Base-by-base conservation (phyloP, 2,888 invertebrate genomes). In the Lithophane ornitopus region DNA sequence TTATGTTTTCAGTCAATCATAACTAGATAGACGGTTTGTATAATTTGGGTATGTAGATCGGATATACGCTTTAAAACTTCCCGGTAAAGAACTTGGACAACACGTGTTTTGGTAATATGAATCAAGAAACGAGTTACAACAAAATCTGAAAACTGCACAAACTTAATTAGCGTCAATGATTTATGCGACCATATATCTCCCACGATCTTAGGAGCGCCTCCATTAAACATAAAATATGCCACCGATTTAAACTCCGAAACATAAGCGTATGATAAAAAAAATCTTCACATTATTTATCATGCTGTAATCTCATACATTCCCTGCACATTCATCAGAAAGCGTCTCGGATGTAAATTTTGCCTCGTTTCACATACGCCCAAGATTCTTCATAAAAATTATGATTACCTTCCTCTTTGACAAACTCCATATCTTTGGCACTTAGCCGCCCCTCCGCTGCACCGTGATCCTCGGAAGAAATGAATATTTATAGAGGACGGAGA, bases 331-430 rank as follows among this genome's bases (percentile, higher is more conserved):
- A 86, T 89, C 89, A 88, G 87, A 80, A 49, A 80, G 81, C 80
- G 79, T 87, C 85, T 87, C 86, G 77, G 81, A 88, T 87, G 87
- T 81, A 88, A 88, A 88, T 91, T 88, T 89, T 89, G 88, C 88
- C 87, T 80, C 87, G 82, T 84, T 76, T 77, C 87, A 85, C 89
- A 89, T 82, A 85, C 80, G 68, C 74, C 72, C 81, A 87, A 85
- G 82, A 87, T 85, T 90, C 90, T 89, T 87, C 89, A 92, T 93
- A 94, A 94, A 94, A 95, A 95, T 94, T 94, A 93, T 94, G 94
- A 95, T 95, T 94, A 93, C 93, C 89, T 88, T 91, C 88, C 90
- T 89, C 91, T 92, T 91, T 93, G 94, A 94, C 94, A 93, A 92
- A 91, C 91, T 90, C 90, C 93, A 93, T 94, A 94, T 93, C 90